Base-by-base conservation (phyloP, 2,113 vertebrate species). In the Gavia stellata region DNA sequence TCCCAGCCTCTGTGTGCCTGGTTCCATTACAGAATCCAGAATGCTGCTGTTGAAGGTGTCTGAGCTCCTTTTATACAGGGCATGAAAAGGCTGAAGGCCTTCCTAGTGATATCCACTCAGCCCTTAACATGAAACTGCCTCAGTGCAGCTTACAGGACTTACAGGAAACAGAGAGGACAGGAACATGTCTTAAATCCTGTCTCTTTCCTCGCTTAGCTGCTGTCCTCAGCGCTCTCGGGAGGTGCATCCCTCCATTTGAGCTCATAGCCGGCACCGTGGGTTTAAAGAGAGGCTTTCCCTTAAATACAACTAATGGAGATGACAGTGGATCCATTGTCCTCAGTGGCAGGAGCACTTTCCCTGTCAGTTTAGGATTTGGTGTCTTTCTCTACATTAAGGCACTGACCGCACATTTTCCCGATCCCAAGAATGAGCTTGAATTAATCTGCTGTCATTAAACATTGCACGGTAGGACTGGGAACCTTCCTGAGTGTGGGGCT, bases 151-250 rank as follows among this genome's bases (percentile, higher is more conserved):
- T 19, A 10, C 6, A 38, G 83, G 72, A 14, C 26, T 21, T 49
- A 17, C 0, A 79, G 44, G n/a, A 44, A 38, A 7, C 33, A 71
- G 40, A 33, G 24, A 72, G 45, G 23, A n/a, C 34, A 81, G 67
- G 53, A 52, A 7, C 20, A 24, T 19, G 28, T 55, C 77, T 84
- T 34, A 65, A 72, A 45, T 81, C 29, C 40, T 49, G 28, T 56
- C 31, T 50, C 63, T 70, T 26, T 18, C 45, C 73, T 85, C 67
- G 10, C 12, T 42, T 20, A 13, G n/a, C 80, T 52, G 16, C 31
- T 28, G 3, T 42, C 17, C 62, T 65, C 59, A 56, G 61, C 0
- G 0, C 34, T n/a, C 1, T 36, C 6, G 4, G 67, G 26, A 56
- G 72, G 12, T 47, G 28, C 2, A 2, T 75, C n/a, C 47, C 49